A percentile compares a stretch with the other conserved stretches of the same genome.
These are phyloP conservation scores for Mystacides longicornis DNA, from an alignment of 2,888 invertebrate genomes.

Conservation along the genomic window DNA sequence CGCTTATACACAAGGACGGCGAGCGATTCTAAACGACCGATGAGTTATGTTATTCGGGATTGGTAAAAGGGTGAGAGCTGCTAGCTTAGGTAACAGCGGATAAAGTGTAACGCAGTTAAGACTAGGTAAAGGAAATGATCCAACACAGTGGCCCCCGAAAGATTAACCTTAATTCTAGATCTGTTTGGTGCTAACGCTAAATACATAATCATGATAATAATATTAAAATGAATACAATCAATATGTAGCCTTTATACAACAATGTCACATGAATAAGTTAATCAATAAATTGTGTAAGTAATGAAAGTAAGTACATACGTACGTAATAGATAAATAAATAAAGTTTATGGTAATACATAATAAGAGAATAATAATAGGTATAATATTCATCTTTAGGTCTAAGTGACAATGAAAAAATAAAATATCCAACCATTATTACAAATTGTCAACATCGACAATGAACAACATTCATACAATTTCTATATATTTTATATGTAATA, in stretches of 20 bases:
- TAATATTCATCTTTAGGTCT: constrained; percentile 10
- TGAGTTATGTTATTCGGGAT: no score
- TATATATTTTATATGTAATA: no score
- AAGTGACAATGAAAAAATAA: constrained; percentile 25
- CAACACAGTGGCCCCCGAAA: constrained; percentile 24
- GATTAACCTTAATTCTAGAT: constrained; percentile 17
- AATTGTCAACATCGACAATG: constrained; percentile 23
- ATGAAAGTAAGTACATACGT: constrained; percentile 13
- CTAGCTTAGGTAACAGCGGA: no score
- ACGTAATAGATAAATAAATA: constrained; percentile 4
- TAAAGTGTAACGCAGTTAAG: no score
- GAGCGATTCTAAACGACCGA: no score
- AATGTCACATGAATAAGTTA: no score
- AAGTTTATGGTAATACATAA: background rate
- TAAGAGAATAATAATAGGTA: background rate
- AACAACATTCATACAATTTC: constrained; percentile 25
- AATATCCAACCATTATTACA: constrained; percentile 24
- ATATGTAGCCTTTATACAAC: no score
- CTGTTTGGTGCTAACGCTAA: constrained; percentile 17
- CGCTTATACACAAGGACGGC: no score
- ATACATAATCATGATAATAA: no score
- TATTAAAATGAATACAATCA: no score
- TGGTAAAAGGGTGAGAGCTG: no score
- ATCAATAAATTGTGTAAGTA: constrained; percentile 17
- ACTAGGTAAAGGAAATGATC: constrained; percentile 15